Conservation (phyloP, 2,888 invertebrate genomes). For the Drosophila helvetica region DNA sequence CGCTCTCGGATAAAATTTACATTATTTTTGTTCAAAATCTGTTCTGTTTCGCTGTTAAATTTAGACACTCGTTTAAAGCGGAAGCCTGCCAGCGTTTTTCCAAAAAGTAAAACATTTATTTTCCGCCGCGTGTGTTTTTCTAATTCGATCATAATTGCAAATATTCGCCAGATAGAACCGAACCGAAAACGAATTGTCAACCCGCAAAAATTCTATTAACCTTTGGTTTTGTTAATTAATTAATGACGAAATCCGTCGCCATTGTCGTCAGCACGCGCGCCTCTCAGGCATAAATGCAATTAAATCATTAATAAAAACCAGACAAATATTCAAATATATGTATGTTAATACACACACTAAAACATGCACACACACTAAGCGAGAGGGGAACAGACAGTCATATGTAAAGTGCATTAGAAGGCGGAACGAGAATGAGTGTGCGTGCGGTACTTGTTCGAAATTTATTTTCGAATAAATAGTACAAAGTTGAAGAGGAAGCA, state of each 20-base stretch:
- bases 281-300: constrained; percentile 72
- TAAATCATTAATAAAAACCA: constrained; percentile 75
- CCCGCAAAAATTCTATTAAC: constrained; percentile 66
- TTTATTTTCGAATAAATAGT: constrained; percentile 79
- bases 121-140: constrained; percentile 43
- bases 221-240: constrained; percentile 70
- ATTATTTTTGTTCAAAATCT: constrained; percentile 23
- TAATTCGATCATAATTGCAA: constrained; percentile 13
- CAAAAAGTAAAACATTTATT: constrained; percentile 32
- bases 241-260: constrained; percentile 71
- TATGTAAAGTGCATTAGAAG: constrained; percentile 62
- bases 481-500: constrained; percentile 75
- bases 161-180: background rate
- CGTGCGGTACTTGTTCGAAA: constrained; percentile 69
- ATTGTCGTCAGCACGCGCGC: constrained; percentile 72
- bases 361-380: background rate
- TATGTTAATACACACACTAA: constrained; percentile 20
- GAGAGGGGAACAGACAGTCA: constrained; percentile 10
- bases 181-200: constrained; percentile 54
- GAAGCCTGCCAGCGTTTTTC: constrained; percentile 51
- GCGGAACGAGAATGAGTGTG: constrained; percentile 44
- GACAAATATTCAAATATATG: constrained; percentile 66
- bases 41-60: constrained; percentile 64
- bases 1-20: constrained; percentile 51
- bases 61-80: constrained; percentile 58